Base-by-base conservation (phyloP, 2,888 invertebrate species). In the Andricus quercusramuli region DNA sequence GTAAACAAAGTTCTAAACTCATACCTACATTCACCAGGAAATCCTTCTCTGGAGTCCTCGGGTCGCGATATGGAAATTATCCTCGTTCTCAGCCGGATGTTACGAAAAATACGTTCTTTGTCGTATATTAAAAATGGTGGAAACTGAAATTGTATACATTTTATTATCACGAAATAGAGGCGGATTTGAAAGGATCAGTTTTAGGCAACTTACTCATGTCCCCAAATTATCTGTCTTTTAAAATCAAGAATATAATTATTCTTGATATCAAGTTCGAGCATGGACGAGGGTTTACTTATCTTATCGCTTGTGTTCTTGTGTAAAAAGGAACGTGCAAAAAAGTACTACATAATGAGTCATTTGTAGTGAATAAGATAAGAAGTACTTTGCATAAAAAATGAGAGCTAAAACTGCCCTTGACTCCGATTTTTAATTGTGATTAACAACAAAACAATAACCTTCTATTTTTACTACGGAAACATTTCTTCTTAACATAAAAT, bases 1-100 rank as follows among this genome's bases (percentile, higher is more conserved):
- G 41, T 67, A 67, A 67, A 67, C 67, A 67, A 67, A 67, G 67
- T 67, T 67, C 41, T 67, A 67, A 67, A 32, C 67, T 41, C 67
- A 22, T 41, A 13, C 41, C 67, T 37, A 67, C 5, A 67, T 67
- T 67, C 22, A n/a, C 67, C 22, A 22, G 67, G 66, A 67, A 41
- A 41, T 41, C 37, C 67, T 67, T 44, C 22, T 44, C n/a, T 41
- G 6, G 41, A 67, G 67, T 67, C 41, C 41, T 13, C 67, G 41
- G 22, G 22, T 67, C 15, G 67, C 22, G n/a, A 22, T 44, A 67
- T 67, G 67, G n/a, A 67, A 67, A 67, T 67, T 4, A 67, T 41
- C 13, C 17, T 67, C 22, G 41, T 41, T 41, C 17, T 22, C 41
- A 8, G 17, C 41, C 67, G 22, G 22, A 67, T 67, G 41, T 41